Conservation (phyloP, 2,797 vertebrate species). For the Neopelma chrysocephalum region DNA sequence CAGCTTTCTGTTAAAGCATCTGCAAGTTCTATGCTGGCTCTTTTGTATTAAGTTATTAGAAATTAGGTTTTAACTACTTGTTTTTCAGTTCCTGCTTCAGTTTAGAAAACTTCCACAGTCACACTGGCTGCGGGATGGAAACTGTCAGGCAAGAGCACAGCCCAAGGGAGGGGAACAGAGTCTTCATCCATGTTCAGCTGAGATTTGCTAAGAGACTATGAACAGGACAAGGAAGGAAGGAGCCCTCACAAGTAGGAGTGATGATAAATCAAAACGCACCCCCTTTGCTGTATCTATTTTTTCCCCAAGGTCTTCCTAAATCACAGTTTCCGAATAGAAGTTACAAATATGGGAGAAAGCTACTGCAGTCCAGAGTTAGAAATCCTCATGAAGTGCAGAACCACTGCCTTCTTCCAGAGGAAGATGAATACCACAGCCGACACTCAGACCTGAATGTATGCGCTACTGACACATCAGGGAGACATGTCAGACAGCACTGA, state of each 20-base stretch:
- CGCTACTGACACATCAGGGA: background rate
- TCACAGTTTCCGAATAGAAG: background rate
- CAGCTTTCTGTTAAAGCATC: background rate
- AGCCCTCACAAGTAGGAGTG: background rate
- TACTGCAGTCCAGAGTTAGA: background rate
- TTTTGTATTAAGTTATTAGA: background rate
- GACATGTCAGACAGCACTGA: background rate
- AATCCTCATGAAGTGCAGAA: background rate
- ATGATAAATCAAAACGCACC: background rate
- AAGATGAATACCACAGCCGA: background rate
- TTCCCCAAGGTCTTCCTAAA: background rate
- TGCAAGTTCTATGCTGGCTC: background rate
- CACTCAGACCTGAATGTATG: background rate
- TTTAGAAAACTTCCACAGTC: background rate
- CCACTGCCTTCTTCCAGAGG: background rate
- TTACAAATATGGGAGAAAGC: accelerated
- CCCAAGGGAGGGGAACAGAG: accelerated
- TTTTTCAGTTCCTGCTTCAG: background rate
- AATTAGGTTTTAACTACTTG: background rate
- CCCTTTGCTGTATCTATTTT: background rate
- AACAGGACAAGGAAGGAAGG: background rate
- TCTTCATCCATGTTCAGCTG: background rate
- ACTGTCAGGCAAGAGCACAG: background rate
- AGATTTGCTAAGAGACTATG: background rate
- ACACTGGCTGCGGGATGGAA: accelerated